These are phyloP conservation scores for Stramonita haemastoma DNA, from an alignment of 2,888 invertebrate species.

Conservation along the genomic window DNA sequence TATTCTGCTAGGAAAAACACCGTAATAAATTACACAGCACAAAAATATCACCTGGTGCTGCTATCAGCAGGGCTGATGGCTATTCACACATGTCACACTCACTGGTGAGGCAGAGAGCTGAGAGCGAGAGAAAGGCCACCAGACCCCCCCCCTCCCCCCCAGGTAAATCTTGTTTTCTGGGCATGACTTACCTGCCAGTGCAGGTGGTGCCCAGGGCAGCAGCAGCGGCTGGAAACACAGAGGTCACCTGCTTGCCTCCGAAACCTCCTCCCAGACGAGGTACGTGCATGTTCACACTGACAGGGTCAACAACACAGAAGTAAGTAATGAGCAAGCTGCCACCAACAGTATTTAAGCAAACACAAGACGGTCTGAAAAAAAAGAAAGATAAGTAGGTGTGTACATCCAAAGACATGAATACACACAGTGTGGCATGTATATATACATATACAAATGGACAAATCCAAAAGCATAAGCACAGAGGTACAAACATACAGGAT, in stretches of 20 bases:
- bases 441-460: no score
- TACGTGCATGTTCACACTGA: conserved; percentile 84
- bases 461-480: neutral
- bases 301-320: neutral
- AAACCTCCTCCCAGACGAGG: conserved; percentile 88
- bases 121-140: neutral
- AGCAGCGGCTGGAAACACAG: conserved; percentile 81
- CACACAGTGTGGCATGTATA: no score
- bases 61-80: no score
- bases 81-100: no score
- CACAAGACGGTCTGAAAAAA: neutral
- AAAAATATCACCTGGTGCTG: no score
- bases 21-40: no score
- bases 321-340: neutral
- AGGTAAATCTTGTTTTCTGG: no score
- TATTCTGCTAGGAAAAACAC: no score
- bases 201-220: conserved; percentile 78
- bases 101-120: no score
- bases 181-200: conserved; percentile 46
- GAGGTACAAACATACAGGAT: neutral
- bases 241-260: conserved; percentile 86
- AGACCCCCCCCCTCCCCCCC: neutral
- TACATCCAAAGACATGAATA: no score
- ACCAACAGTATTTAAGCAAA: neutral
- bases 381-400: neutral